phyloP scores from a whole-genome alignment of 2,113 vertebrate species.

The Sinocyclocheilus anshuiensis region DNA sequence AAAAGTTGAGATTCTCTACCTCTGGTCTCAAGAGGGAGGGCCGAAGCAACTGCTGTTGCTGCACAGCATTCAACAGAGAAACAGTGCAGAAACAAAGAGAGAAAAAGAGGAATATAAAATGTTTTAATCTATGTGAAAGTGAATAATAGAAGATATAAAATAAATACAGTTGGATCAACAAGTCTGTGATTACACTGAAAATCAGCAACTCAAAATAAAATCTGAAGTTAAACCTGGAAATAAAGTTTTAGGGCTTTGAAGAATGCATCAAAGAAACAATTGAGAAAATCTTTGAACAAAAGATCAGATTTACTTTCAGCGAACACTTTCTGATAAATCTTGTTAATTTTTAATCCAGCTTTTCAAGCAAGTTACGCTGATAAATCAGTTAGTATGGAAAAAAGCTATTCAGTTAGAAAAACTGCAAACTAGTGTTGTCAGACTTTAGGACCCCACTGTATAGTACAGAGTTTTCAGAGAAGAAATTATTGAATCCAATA shows the following conservation, averaged over 20 bases:
- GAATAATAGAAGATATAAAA: slow-evolving; percentile 23
- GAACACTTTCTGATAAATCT: too few relatives aligned
- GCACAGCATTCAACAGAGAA: slow-evolving; percentile 60
- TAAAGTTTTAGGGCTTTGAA: too few relatives aligned
- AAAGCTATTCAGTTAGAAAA: not conserved
- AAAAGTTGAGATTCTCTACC: slow-evolving; percentile 75
- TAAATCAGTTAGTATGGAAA: not conserved
- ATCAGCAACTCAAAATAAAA: too few relatives aligned
- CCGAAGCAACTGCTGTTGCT: slow-evolving; percentile 93
- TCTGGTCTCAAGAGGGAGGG: slow-evolving; percentile 94
- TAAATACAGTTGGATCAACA: slow-evolving; percentile 37
- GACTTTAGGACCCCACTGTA: not conserved
- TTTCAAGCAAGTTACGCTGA: not conserved
- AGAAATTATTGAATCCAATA: not conserved
- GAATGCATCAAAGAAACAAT: too few relatives aligned
- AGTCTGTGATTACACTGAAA: slow-evolving; percentile 27
- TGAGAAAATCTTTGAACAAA: too few relatives aligned
- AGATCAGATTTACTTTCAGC: too few relatives aligned
- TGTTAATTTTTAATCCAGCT: too few relatives aligned
- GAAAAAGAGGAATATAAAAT: slow-evolving; percentile 43
- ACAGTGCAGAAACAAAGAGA: slow-evolving; percentile 59
- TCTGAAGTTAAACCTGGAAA: not conserved
- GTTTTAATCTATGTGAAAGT: slow-evolving; percentile 25
- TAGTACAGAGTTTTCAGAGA: not conserved
- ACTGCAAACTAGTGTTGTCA: not conserved